phyloP scores from a whole-genome alignment of 2,888 invertebrate genomes.

The Siphonodentalium dalli region DNA sequence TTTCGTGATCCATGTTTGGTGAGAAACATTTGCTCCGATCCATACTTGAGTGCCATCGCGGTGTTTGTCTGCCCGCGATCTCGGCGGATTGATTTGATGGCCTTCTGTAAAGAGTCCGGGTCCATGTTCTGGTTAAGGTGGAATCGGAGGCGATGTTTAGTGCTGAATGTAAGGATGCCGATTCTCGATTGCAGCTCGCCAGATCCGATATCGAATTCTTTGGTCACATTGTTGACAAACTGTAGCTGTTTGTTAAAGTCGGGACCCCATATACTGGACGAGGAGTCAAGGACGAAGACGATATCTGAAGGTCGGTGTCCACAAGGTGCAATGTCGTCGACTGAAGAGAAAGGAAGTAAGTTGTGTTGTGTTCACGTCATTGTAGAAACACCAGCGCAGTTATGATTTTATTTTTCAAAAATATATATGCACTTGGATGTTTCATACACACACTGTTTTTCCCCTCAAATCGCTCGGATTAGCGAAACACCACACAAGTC shows the following conservation, averaged over 20 bases:
- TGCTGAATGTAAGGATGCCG: conserved; percentile 34
- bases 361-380: too few species aligned
- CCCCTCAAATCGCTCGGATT: too few species aligned
- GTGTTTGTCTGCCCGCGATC: conserved; percentile 18
- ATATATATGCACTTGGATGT: too few species aligned
- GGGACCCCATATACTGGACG: conserved; percentile 22
- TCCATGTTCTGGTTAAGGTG: conserved; percentile 29
- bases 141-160: conserved; percentile 26
- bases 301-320: conserved; percentile 16
- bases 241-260: conserved; percentile 18
- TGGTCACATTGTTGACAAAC: conserved; percentile 17
- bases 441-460: too few species aligned
- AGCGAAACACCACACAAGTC: too few species aligned
- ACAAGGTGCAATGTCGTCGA: too few species aligned
- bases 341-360: too few species aligned
- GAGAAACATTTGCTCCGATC: conserved; percentile 15
- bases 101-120: conserved; percentile 24
- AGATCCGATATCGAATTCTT: conserved; percentile 10
- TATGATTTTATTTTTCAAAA: too few species aligned
- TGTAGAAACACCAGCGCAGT: too few species aligned
- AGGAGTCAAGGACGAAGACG: conserved; percentile 23
- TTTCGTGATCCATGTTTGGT: conserved; percentile 13
- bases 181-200: conserved; percentile 18
- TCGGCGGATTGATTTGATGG: conserved; percentile 29
- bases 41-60: conserved; percentile 24